Conservation (phyloP, 1,140 invertebrate genomes). For the Tetramorium simillimum region DNA sequence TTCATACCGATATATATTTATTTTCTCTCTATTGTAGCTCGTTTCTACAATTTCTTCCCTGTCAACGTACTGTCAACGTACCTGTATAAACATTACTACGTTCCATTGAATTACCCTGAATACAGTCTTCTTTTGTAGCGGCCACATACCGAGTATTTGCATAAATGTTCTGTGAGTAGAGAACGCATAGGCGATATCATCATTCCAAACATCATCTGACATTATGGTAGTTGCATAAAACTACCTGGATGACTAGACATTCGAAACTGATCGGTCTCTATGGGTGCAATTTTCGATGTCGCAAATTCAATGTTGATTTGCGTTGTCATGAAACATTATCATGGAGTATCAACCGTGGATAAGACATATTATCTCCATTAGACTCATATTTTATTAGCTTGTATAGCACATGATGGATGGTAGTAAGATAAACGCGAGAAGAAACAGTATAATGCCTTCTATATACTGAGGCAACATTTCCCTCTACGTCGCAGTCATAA, state of each 20-base stretch:
- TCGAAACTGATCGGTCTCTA: not conserved
- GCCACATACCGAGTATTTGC: conserved; percentile 26
- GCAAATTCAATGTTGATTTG: conserved; percentile 12
- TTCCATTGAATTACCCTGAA: not conserved
- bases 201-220: conserved; percentile 34
- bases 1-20: not conserved
- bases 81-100: not conserved
- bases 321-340: not conserved
- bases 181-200: conserved; percentile 30
- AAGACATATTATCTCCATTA: not conserved
- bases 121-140: not conserved
- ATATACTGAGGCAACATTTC: not conserved
- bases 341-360: not conserved
- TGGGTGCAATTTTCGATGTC: not conserved
- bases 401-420: not conserved
- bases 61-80: conserved; percentile 26
- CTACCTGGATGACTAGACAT: not conserved
- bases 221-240: conserved; percentile 5
- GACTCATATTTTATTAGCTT: conserved; percentile 33
- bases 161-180: conserved; percentile 31
- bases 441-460: conserved; percentile 2
- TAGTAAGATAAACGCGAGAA: conserved; percentile 20
- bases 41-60: not conserved
- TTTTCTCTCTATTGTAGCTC: not conserved
- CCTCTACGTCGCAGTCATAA: not conserved